phyloP scores from a whole-genome alignment of 2,113 vertebrate species.

The Caloenas nicobarica region DNA sequence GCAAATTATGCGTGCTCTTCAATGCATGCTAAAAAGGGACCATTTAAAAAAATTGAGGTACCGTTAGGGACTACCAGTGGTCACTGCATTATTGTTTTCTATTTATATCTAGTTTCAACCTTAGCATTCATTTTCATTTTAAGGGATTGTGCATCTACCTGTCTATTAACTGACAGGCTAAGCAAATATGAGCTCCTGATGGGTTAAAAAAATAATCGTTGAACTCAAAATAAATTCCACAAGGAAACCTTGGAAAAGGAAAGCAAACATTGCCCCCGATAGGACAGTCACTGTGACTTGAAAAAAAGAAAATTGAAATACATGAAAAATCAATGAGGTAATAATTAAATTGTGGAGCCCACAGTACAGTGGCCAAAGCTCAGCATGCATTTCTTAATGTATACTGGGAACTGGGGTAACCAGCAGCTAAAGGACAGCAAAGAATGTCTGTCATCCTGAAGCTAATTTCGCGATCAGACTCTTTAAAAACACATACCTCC shows the following conservation, averaged over 20 bases:
- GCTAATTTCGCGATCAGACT: conserved; percentile 76
- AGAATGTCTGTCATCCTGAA: conserved; percentile 66
- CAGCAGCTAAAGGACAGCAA: conserved; percentile 72
- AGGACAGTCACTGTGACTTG: conserved; percentile 66
- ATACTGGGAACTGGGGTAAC: conserved; percentile 65
- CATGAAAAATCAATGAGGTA: conserved; percentile 84
- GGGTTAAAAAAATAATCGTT: conserved; percentile 52
- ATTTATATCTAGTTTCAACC: conserved; percentile 27
- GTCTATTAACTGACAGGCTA: conserved; percentile 8
- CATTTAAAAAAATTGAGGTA: conserved; percentile 65
- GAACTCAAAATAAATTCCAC: conserved; percentile 69
- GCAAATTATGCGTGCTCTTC: conserved; percentile 82
- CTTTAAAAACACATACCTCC: conserved; percentile 79
- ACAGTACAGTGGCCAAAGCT: conserved; percentile 55
- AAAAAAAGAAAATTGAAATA: conserved; percentile 82
- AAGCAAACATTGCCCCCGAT: conserved; percentile 70
- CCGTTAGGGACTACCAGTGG: conserved; percentile 45
- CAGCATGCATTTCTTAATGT: conserved; percentile 73
- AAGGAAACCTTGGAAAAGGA: conserved; percentile 70
- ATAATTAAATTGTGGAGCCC: conserved; percentile 80
- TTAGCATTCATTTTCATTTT: conserved; percentile 13
- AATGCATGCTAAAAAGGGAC: conserved; percentile 76
- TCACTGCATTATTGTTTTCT: conserved; percentile 58
- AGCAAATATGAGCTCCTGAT: conserved; percentile 49
- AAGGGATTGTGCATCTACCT: background rate